Evolutionary conservation across 2,888 invertebrate genomes (phyloP), one percentile per base, ranked within the genome.

Genomic region (Marasmarcha lunaedactyla): DNA sequence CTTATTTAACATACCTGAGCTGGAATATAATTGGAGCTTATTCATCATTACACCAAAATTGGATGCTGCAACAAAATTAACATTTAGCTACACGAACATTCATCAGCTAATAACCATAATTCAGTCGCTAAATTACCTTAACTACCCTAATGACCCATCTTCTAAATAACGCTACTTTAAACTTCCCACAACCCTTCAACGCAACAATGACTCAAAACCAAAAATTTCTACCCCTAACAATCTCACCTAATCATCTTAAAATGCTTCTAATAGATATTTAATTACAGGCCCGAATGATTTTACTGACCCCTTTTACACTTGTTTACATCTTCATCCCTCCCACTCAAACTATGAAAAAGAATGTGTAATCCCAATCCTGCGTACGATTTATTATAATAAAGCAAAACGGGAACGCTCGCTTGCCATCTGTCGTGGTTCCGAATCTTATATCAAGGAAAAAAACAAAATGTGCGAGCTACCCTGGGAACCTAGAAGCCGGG

Each of bases 401-500:
- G 69, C 68, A 63, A 66, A 77, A 73, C 74, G 72, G 71, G 71
- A 72, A 69, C 67, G 67, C 65, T 72, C 69, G 60, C 60, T 76
- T 73, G 78, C 83, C 83, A 84, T 84, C 84, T 84, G 84, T 83
- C 79, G 81, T 67, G 65, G 71, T 77, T 76, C 78, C 76, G 73
- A 78, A 78, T 77, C 74, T 73, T 71, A 20, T 20, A 7, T 20
- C 20, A 20, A 3, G 20, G 20, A 20, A 20, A 20, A 79, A 79
- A 76, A 50, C 77, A 72, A 74, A 79, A 79, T 79, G 77, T 79
- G 83, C 77, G 72, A 68, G 68, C 78, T 73, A 76, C 84, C 84
- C 84, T 88, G 88, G 88, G 88, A 89, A 89, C 87, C 85, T 70
- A 74, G 76, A 74, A 77, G 71, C 81, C 71, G 68, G 76, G 71